These are phyloP conservation scores for Phodopus roborovskii DNA, from an alignment of 2,113 vertebrate species.

Conservation along the genomic window DNA sequence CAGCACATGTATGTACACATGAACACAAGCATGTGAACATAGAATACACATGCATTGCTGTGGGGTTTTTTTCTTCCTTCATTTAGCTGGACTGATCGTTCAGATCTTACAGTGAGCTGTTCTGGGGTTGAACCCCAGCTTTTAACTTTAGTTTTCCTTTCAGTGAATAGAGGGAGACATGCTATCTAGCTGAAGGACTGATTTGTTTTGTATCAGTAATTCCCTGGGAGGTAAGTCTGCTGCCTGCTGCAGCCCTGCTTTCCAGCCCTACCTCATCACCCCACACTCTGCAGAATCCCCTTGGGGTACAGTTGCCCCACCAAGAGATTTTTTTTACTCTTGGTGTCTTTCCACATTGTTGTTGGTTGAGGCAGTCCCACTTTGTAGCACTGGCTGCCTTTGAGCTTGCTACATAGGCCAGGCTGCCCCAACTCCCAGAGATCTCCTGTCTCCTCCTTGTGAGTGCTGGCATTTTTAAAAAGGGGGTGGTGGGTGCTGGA, in stretches of 20 bases:
- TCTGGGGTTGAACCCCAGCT: neutral
- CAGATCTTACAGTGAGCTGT: neutral
- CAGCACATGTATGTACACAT: neutral
- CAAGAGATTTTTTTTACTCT: neutral
- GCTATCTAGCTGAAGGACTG: neutral
- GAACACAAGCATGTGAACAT: neutral
- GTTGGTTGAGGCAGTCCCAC: neutral
- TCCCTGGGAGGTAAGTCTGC: neutral
- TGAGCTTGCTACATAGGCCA: neutral
- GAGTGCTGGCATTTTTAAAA: neutral
- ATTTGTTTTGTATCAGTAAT: constrained; percentile 11
- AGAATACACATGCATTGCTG: neutral
- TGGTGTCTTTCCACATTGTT: neutral
- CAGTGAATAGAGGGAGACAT: neutral
- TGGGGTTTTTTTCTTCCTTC: neutral
- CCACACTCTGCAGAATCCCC: neutral
- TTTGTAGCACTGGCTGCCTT: neutral
- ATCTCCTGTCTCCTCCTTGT: neutral
- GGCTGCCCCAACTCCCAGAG: neutral
- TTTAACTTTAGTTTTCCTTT: constrained; percentile 2
- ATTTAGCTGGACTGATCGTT: neutral
- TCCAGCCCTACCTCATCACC: neutral
- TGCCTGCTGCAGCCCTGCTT: neutral
- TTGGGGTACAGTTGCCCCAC: neutral
- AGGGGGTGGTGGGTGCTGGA: neutral